Conservation (phyloP, 1,140 invertebrate genomes). For the Bicyclus anynana region DNA sequence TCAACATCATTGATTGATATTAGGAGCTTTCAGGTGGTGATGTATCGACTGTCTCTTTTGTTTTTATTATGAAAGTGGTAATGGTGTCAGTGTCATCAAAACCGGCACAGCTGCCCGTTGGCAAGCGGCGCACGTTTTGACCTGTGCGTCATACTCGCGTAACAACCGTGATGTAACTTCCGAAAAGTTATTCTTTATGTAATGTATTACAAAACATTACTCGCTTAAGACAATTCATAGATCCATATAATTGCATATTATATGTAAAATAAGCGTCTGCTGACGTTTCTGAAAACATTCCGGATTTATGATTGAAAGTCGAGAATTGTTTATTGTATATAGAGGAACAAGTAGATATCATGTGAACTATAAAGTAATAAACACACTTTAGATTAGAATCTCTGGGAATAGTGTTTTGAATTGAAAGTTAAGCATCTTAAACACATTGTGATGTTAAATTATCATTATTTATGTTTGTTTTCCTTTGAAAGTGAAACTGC, state of each 20-base stretch:
- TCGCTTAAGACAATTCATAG: slow-evolving; percentile 4
- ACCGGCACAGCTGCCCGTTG: slow-evolving; percentile 46
- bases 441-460: slow-evolving; percentile 13
- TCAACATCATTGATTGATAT: too few species aligned
- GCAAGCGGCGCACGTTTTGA: slow-evolving; percentile 44
- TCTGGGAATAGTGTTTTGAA: slow-evolving; percentile 13
- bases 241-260: slow-evolving; percentile 3
- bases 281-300: too few species aligned
- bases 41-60: slow-evolving; percentile 26
- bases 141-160: slow-evolving; percentile 60
- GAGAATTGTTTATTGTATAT: too few species aligned
- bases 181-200: slow-evolving; percentile 49
- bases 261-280: not conserved
- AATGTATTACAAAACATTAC: slow-evolving; percentile 40
- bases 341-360: too few species aligned
- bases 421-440: slow-evolving; percentile 24
- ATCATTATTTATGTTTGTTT: slow-evolving; percentile 21
- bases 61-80: slow-evolving; percentile 60
- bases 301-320: too few species aligned
- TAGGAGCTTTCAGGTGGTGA: too few species aligned
- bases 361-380: too few species aligned
- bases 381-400: too few species aligned
- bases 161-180: slow-evolving; percentile 60
- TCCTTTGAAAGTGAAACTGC: slow-evolving; percentile 33
- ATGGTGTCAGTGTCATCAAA: slow-evolving; percentile 66